These are phyloP conservation scores for Lepidocyrtinus sp. DNA, from an alignment of 2,888 invertebrate species.

Conservation along the genomic window DNA sequence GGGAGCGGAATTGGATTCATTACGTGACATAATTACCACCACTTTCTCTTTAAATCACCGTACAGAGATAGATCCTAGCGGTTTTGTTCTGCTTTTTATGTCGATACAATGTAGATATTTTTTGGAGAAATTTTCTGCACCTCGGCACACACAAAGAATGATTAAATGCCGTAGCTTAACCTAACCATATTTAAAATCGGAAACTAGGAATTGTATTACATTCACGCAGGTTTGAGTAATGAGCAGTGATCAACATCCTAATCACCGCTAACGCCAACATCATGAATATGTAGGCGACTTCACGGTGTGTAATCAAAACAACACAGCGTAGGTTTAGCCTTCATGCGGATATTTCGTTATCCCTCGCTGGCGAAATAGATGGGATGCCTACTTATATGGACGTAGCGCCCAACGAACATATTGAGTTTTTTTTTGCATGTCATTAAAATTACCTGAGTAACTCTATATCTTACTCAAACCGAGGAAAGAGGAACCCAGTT, in stretches of 20 bases:
- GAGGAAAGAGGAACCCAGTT: conserved; percentile 55
- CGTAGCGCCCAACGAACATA: conserved; percentile 3
- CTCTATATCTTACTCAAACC: conserved; percentile 26
- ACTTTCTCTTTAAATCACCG: conserved; percentile 57
- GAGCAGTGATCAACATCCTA: conserved; percentile 8
- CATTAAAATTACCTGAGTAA: conserved; percentile 15
- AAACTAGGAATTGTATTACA: too few relatives aligned
- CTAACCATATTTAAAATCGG: too few relatives aligned
- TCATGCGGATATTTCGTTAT: not conserved
- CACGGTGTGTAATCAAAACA: conserved; percentile 39
- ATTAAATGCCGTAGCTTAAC: too few relatives aligned
- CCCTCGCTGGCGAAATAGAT: too few relatives aligned
- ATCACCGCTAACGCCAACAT: not conserved
- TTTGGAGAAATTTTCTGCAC: conserved; percentile 13
- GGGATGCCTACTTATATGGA: not conserved
- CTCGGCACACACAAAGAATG: too few relatives aligned
- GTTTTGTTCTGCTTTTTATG: not conserved
- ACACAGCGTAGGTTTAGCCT: not conserved
- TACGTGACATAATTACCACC: conserved; percentile 60
- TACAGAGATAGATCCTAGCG: too few relatives aligned
- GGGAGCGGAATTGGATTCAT: conserved; percentile 60
- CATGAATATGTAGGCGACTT: conserved; percentile 52
- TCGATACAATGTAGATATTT: not conserved
- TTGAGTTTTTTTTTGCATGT: conserved; percentile 29
- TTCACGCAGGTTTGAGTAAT: too few relatives aligned